Conservation (phyloP, 2,888 invertebrate species). For the Sminthurides aquaticus region DNA sequence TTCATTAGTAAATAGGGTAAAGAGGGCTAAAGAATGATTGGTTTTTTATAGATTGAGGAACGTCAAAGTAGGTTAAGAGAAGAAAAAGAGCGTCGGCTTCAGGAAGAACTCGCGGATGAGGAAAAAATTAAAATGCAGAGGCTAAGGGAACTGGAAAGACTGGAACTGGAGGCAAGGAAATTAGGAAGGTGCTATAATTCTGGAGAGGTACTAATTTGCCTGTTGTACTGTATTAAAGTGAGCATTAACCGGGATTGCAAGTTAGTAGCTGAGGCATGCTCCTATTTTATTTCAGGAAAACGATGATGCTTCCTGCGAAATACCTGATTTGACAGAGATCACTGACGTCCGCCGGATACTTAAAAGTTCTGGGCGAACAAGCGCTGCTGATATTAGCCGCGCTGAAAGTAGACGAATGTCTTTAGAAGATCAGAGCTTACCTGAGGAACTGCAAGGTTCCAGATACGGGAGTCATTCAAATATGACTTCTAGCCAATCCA, state of each 20-base stretch:
- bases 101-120: constrained; percentile 76
- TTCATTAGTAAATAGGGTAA: too few species aligned
- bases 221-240: background rate
- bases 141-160: constrained; percentile 59
- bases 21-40: too few species aligned
- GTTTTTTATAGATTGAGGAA: constrained; percentile 64
- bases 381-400: background rate
- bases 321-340: constrained; percentile 4
- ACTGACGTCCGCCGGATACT: constrained; percentile 13
- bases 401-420: constrained; percentile 1
- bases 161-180: constrained; percentile 63
- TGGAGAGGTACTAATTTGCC: background rate
- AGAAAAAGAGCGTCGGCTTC: constrained; percentile 64
- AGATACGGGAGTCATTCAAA: background rate
- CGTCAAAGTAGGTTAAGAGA: constrained; percentile 65
- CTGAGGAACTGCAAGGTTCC: background rate
- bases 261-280: background rate
- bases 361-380: background rate
- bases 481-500: constrained; percentile 15
- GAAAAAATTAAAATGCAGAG: constrained; percentile 65
- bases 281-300: background rate
- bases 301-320: constrained; percentile 11
- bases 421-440: background rate
- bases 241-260: background rate
- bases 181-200: constrained; percentile 26